Evolutionary conservation across 2,888 invertebrate species (phyloP).

Genomic region (Andricus quercusramuli): DNA sequence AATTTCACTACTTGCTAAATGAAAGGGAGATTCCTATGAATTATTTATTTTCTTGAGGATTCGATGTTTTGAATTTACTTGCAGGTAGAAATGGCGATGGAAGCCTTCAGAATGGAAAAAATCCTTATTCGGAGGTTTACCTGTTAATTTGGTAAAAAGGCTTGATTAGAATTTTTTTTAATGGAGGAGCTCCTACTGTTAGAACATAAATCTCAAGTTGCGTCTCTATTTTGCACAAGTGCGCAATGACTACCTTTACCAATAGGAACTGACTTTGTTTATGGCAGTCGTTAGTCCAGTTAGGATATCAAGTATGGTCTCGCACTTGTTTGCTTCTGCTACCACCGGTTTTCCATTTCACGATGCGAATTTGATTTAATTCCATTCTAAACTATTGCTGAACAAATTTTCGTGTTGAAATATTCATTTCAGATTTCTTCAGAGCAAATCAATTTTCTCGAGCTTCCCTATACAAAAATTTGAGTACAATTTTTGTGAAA

Average conservation of each 20-base stretch:
- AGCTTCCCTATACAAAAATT: neutral
- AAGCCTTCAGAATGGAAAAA: neutral
- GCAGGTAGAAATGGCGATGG: neutral
- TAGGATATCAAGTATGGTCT: slow-evolving; percentile 31
- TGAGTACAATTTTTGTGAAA: neutral
- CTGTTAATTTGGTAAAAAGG: slow-evolving; percentile 14
- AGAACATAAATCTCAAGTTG: slow-evolving; percentile 27
- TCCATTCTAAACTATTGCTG: neutral
- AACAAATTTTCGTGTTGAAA: slow-evolving; percentile 4
- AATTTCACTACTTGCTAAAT: too few relatives aligned
- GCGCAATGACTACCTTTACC: slow-evolving; percentile 21
- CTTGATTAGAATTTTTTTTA: slow-evolving; percentile 20
- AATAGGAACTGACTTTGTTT: slow-evolving; percentile 37
- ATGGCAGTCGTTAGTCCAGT: slow-evolving; percentile 37
- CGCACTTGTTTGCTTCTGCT: slow-evolving; percentile 31
- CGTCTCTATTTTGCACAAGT: slow-evolving; percentile 24
- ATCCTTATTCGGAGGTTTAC: neutral
- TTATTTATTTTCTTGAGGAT: too few relatives aligned
- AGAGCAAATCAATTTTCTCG: neutral
- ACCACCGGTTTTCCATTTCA: slow-evolving; percentile 22
- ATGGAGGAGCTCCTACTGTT: slow-evolving; percentile 19
- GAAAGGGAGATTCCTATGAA: too few relatives aligned
- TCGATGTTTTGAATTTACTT: neutral
- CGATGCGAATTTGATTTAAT: neutral
- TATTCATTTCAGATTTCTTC: neutral